A percentile compares a stretch with the other conserved stretches of the same genome.
These are phyloP conservation scores for Leiothrix lutea DNA, from an alignment of 2,113 vertebrate genomes.

Conservation along the genomic window DNA sequence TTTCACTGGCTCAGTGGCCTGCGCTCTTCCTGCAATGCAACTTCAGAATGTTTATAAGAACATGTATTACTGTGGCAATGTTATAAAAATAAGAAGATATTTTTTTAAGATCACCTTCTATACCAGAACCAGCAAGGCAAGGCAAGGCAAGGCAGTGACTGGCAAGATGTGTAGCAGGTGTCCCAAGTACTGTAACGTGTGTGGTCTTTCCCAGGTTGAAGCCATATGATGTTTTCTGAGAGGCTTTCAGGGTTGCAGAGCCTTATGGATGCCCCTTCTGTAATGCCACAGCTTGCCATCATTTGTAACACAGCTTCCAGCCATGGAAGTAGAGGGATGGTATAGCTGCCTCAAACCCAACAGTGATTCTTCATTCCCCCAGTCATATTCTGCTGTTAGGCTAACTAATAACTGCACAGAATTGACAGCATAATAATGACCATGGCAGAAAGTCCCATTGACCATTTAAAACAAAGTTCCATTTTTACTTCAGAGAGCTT, in stretches of 20 bases:
- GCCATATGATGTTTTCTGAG: neutral
- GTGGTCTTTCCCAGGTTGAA: neutral
- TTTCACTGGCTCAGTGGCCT: neutral
- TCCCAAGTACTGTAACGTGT: neutral
- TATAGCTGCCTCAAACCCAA: neutral
- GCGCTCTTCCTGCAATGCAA: neutral
- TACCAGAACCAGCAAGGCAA: neutral
- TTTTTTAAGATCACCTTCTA: neutral
- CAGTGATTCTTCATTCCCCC: neutral
- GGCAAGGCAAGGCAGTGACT: neutral
- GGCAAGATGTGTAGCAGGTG: neutral
- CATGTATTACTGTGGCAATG: neutral
- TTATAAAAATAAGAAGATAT: neutral
- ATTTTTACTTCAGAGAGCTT: neutral
- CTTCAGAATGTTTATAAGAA: neutral
- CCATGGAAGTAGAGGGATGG: accelerated
- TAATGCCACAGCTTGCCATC: neutral
- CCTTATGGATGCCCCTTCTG: neutral
- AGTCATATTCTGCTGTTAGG: neutral
- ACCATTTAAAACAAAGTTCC: neutral
- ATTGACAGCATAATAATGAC: neutral
- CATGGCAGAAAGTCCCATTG: neutral
- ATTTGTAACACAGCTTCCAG: neutral
- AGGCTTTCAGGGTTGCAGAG: neutral
- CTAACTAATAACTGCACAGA: neutral